Base-by-base conservation (phyloP, 2,888 invertebrate genomes). In the Smittia aterrima region DNA sequence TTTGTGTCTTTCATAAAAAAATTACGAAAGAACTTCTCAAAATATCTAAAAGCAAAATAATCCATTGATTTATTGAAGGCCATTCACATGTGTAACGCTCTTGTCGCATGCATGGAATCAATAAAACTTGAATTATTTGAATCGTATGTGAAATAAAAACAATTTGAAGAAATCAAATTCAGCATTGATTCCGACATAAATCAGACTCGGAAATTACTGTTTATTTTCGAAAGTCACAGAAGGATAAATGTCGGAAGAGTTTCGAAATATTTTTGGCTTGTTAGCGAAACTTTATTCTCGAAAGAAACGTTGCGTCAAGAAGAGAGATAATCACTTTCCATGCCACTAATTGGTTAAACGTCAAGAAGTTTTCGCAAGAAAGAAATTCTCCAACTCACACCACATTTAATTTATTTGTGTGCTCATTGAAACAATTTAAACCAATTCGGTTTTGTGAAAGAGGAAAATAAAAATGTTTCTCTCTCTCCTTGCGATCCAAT, bases 301-400 rank as follows among this genome's bases (percentile, higher is more conserved):
- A 27, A 64, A 64, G 20, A 68, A 22, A 32, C 20, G n/a, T 47
- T 58, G 18, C 22, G 18, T 58, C 22, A 58, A 71, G 53, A n/a
- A 71, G n/a, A n/a, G n/a, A n/a, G 53, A 54, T 71, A 71, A 71
- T 68, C 47, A 53, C 27, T 68, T 68, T 24, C 38, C 68, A 47
- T 68, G 68, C 68, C 24, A 53, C 53, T 68, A 68, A 68, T 68
- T 68, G 68, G 47, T 47, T 68, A 20, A 68, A 68, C 40, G 68
- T 68, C 16, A 1, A 1, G 2, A 64, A 58, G 22, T 13, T 58
- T 58, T 13, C 20, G 27, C 64, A 27, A 70, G 38, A 40, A 70
- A 20, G 25, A 70, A 54, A 54, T 53, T 70, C 68, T 41, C 41
- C 32, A 32, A 32, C 32, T 32, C 32, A 32, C 47, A 58, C 16